Conservation (phyloP, 2,888 invertebrate genomes). For the Dysmachus trigonus region DNA sequence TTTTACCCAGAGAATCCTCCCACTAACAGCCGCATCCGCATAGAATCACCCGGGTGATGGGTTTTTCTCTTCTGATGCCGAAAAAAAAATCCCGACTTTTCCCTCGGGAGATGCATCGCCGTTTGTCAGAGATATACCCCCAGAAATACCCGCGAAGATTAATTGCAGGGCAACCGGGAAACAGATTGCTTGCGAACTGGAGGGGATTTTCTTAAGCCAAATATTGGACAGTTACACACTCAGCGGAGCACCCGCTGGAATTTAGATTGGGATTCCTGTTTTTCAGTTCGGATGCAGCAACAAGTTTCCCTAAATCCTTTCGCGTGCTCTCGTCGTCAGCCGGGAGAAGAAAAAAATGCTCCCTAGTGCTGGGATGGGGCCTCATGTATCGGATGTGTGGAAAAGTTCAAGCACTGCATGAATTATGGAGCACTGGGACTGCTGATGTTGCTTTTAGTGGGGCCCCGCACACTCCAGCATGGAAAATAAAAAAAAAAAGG, state of each 20-base stretch:
- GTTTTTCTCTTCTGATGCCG: background rate
- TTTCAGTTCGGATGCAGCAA: slow-evolving; percentile 16
- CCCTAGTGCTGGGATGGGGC: background rate
- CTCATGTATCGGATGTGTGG: background rate
- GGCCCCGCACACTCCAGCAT: no score
- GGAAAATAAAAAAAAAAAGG: background rate
- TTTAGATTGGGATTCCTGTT: slow-evolving; percentile 27
- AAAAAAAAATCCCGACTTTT: background rate
- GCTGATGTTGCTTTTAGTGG: no score
- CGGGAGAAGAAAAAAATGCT: background rate
- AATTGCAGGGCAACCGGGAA: background rate
- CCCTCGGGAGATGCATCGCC: background rate
- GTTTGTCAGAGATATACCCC: background rate
- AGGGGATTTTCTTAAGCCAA: slow-evolving; percentile 10
- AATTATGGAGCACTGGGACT: background rate
- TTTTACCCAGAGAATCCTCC: background rate
- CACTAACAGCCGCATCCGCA: background rate
- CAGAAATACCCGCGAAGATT: background rate
- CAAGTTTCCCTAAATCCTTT: background rate
- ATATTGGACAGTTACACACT: background rate
- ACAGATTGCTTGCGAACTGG: slow-evolving; percentile 4
- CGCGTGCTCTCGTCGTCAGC: background rate
- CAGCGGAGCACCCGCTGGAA: background rate
- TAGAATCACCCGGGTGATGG: background rate
- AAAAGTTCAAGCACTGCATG: background rate